phyloP scores from a whole-genome alignment of 2,113 vertebrate genomes.

The Falcunculus frontatus region DNA sequence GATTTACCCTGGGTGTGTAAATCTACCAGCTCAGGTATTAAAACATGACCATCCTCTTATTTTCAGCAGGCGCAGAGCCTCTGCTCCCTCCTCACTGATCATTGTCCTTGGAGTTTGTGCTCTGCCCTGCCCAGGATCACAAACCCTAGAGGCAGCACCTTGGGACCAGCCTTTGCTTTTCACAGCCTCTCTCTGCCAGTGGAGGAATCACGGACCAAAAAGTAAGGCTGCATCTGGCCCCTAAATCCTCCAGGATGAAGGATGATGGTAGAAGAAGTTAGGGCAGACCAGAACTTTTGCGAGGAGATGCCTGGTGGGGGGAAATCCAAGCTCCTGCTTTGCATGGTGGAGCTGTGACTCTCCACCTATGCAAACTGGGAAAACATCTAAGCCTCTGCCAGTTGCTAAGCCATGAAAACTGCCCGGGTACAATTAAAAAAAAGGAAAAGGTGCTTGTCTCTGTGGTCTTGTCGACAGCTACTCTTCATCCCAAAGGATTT shows the following conservation, averaged over 20 bases:
- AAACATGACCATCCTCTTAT: background rate
- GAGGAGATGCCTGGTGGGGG: background rate
- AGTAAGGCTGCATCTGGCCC: background rate
- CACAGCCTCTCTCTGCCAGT: background rate
- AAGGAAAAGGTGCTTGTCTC: background rate
- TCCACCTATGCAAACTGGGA: background rate
- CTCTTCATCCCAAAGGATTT: background rate
- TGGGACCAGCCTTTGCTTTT: background rate
- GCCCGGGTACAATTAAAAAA: background rate
- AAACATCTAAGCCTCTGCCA: background rate
- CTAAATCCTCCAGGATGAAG: background rate
- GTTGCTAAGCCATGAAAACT: background rate
- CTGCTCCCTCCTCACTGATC: background rate
- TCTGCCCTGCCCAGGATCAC: background rate
- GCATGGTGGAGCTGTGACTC: background rate
- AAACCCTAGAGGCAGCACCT: accelerated
- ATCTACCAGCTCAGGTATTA: background rate
- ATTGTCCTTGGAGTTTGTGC: background rate
- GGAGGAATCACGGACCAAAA: background rate
- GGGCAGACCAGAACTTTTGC: background rate
- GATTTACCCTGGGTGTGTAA: background rate
- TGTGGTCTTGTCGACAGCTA: background rate
- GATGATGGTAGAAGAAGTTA: background rate
- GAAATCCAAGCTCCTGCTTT: background rate
- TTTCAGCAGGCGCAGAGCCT: background rate